A percentile compares a stretch with the other conserved stretches of the same genome.
Conservation (phyloP, 1,140 invertebrate species). For the Eufriesea mexicana region DNA sequence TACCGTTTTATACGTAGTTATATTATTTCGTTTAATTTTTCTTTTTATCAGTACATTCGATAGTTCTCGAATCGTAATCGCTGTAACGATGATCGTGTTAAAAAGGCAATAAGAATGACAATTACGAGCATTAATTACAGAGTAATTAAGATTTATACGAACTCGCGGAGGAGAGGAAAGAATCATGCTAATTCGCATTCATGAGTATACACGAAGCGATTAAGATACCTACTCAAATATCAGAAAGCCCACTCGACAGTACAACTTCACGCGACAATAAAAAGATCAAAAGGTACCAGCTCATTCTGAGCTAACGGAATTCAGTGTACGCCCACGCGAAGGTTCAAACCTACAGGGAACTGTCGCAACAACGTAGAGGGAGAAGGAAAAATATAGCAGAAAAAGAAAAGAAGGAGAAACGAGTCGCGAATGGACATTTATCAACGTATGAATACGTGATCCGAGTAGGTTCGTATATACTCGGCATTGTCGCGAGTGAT, state of each 20-base stretch:
- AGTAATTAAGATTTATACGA: too few species aligned
- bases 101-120: too few species aligned
- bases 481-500: conserved; percentile 10
- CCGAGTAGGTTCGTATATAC: too few species aligned
- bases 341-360: not conserved
- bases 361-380: not conserved
- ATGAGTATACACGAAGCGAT: too few species aligned
- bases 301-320: not conserved
- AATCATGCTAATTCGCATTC: too few species aligned
- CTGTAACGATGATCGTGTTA: too few species aligned
- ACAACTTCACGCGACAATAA: not conserved
- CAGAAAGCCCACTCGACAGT: not conserved
- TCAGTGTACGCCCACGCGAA: not conserved
- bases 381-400: not conserved
- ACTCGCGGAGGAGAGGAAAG: too few species aligned
- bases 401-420: not conserved
- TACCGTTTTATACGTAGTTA: too few species aligned
- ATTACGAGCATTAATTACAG: too few species aligned
- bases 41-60: too few species aligned
- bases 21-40: too few species aligned
- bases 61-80: too few species aligned
- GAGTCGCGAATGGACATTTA: not conserved
- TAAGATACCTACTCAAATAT: not conserved
- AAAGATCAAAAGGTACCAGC: not conserved
- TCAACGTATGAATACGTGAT: not conserved